Base-by-base conservation (phyloP, 2,113 vertebrate genomes). In the Hyaena hyaena region DNA sequence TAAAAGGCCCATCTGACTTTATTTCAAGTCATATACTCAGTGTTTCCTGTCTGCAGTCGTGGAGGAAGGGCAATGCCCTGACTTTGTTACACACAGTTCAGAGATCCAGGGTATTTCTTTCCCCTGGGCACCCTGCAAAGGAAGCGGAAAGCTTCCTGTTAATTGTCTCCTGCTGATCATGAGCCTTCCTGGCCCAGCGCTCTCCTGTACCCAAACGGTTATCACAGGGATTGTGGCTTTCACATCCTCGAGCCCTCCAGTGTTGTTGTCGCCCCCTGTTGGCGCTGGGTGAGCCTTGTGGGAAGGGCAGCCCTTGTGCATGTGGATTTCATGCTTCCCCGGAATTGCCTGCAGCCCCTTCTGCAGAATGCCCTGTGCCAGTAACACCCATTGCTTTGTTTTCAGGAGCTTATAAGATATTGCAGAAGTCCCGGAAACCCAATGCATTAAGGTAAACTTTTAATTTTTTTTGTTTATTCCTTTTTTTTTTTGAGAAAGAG, bases 341-440 rank as follows among this genome's bases (percentile, higher is more conserved):
- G 50, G 61, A 48, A 50, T 68, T 35, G 15, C 74, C 17, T 35
- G 1, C 12, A n/a, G 53, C 4, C 85, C 55, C 24, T 97, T 93
- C 58, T 53, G 31, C 95, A 97, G 73, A 94, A 74, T n/a, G 94
- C 93, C 26, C 19, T n/a, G 66, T 0, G 11, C 26, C 43, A 90
- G 21, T 98, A 79, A 96, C 68, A 50, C 3, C 0, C 95, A 63
- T 97, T 93, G 28, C 97, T 98, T 98, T 79, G 48, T 98, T 98
- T 98, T 90, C 98, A 99, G 99, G 99, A 61, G 98, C 98, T 93
- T 99, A 99, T 98, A 99, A 98, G 98, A 98, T 99, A 90, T 99
- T 99, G 96, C 98, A 99, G 97, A 99, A 98, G 97, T 98, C 98
- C 84, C 97, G 98, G 97, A 99, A 99, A 97, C 98, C 99, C 71